Evolutionary conservation across 1,140 invertebrate species (phyloP).

Genomic region (Lanistes nyassanus): DNA sequence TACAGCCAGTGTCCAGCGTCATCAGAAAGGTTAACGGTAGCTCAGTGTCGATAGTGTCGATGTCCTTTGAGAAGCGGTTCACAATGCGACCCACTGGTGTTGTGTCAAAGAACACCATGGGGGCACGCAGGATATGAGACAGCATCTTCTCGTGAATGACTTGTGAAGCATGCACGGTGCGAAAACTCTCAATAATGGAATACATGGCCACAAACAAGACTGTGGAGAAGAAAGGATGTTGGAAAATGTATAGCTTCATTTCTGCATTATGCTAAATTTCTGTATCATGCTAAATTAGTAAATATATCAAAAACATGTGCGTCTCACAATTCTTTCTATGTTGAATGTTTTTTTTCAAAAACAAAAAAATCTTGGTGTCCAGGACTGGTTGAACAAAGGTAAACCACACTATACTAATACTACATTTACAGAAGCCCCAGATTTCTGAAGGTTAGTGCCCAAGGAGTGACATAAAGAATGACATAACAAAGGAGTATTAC

Average conservation of each 20-base stretch:
- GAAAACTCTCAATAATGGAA: constrained; percentile 36
- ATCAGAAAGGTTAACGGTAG: constrained; percentile 57
- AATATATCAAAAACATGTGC: no score
- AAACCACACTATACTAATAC: no score
- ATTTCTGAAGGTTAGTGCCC: no score
- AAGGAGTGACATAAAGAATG: no score
- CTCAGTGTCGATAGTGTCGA: constrained; percentile 59
- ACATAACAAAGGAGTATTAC: no score
- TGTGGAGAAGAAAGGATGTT: constrained; percentile 31
- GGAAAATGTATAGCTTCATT: background rate
- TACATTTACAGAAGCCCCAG: no score
- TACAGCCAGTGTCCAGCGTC: constrained; percentile 67
- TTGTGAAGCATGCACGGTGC: constrained; percentile 73
- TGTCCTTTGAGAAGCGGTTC: constrained; percentile 74
- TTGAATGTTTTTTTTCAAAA: no score
- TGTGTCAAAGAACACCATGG: constrained; percentile 75
- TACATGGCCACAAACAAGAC: constrained; percentile 46
- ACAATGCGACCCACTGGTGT: constrained; percentile 74
- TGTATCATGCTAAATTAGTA: no score
- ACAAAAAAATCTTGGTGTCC: no score
- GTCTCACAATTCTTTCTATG: no score
- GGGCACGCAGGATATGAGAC: constrained; percentile 68
- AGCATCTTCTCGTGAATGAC: constrained; percentile 83
- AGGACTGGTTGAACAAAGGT: no score
- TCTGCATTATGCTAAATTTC: background rate